A percentile compares a stretch with the other conserved stretches of the same genome.
Conservation (phyloP, 2,797 vertebrate species). For the Xiphophorus birchmanni region DNA sequence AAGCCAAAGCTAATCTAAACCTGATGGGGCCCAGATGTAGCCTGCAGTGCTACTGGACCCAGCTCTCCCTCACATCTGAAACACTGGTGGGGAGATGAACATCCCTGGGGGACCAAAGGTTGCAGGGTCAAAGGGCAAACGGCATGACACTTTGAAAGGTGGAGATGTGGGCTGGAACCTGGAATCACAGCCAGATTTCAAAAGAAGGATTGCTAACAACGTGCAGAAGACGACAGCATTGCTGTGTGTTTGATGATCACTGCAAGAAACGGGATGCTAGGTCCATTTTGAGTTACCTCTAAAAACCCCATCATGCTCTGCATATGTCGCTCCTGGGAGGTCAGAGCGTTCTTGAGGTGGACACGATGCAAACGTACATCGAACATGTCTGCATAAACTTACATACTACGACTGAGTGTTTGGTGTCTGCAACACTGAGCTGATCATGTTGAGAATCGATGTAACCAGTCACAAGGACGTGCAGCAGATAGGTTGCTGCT, state of each 20-base stretch:
- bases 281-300: not conserved
- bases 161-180: constrained; percentile 2
- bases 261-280: not conserved
- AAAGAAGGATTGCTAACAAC: not conserved
- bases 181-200: constrained; percentile 14
- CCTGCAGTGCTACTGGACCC: constrained; percentile 43
- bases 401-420: too few species aligned
- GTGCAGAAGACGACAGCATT: not conserved
- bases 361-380: too few species aligned
- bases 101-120: constrained; percentile 45
- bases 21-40: constrained; percentile 71
- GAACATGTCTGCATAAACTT: too few species aligned
- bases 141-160: constrained; percentile 25
- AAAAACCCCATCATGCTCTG: too few species aligned
- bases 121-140: constrained; percentile 52
- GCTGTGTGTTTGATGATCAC: not conserved
- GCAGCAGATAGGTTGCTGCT: too few species aligned
- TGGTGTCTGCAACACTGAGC: too few species aligned
- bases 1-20: constrained; percentile 79
- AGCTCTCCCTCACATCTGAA: constrained; percentile 41
- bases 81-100: constrained; percentile 29
- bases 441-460: too few species aligned
- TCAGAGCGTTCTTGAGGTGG: too few species aligned
- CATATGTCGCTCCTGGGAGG: too few species aligned
- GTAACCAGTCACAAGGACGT: too few species aligned